phyloP scores from a whole-genome alignment of 2,797 vertebrate species.

The Pantherophis vulpinus region DNA sequence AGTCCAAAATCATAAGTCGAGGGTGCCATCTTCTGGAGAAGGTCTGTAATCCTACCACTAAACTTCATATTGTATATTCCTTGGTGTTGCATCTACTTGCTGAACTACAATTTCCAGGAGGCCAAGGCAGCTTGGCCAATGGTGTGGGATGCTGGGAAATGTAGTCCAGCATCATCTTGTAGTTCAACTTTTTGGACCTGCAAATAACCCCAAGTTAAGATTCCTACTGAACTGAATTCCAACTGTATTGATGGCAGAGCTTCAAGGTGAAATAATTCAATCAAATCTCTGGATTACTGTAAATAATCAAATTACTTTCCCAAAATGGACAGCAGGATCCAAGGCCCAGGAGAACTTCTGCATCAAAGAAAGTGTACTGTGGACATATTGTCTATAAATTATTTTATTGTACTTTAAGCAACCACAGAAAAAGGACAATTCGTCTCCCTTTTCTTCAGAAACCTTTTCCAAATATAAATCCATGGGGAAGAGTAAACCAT shows the following conservation, averaged over 20 bases:
- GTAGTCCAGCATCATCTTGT: neutral
- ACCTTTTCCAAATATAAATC: neutral
- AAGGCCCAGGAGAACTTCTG: neutral
- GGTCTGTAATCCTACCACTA: neutral
- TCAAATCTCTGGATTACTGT: neutral
- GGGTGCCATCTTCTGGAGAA: conserved; percentile 60
- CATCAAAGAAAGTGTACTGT: neutral
- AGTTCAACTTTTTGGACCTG: neutral
- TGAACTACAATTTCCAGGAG: neutral
- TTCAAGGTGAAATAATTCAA: neutral
- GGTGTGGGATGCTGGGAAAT: neutral
- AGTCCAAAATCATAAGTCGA: neutral
- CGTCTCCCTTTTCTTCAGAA: neutral
- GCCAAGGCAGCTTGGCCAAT: neutral
- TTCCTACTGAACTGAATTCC: neutral
- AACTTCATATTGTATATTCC: neutral
- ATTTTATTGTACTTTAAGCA: neutral
- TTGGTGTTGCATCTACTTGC: neutral
- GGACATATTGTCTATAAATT: neutral
- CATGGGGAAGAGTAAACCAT: no score
- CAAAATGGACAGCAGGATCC: no score
- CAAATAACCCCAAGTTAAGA: neutral
- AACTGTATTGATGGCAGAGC: neutral
- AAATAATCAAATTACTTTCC: neutral
- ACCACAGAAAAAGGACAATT: neutral